These are phyloP conservation scores for Drosophila gaucha DNA, from an alignment of 2,888 invertebrate genomes.

Conservation along the genomic window DNA sequence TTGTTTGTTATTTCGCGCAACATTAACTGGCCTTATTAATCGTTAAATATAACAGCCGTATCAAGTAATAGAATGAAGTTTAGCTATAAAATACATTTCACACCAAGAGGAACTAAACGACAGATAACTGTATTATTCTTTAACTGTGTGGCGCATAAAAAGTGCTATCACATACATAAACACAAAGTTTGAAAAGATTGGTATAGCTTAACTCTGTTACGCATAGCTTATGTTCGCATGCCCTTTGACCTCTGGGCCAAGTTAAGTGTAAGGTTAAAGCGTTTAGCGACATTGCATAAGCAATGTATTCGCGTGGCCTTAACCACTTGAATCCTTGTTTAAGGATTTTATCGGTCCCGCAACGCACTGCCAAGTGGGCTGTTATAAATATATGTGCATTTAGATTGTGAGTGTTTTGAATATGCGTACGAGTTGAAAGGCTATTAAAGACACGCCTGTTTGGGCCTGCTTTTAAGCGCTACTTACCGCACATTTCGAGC, in stretches of 20 bases:
- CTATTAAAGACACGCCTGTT: slow-evolving; percentile 61
- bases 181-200: slow-evolving; percentile 2
- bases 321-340: slow-evolving; percentile 45
- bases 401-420: slow-evolving; percentile 56
- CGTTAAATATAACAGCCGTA: slow-evolving; percentile 42
- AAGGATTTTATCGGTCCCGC: slow-evolving; percentile 73
- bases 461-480: slow-evolving; percentile 72
- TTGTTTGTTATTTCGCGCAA: slow-evolving; percentile 72
- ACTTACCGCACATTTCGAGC: slow-evolving; percentile 51
- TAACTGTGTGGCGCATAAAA: neutral
- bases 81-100: slow-evolving; percentile 2
- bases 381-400: slow-evolving; percentile 63
- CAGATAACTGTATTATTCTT: neutral
- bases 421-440: slow-evolving; percentile 51
- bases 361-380: slow-evolving; percentile 68
- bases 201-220: slow-evolving; percentile 1
- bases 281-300: slow-evolving; percentile 51
- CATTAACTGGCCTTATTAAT: slow-evolving; percentile 77
- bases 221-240: slow-evolving; percentile 25
- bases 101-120: neutral
- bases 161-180: neutral
- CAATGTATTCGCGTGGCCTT: slow-evolving; percentile 14
- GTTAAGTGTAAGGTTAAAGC: slow-evolving; percentile 45
- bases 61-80: neutral
- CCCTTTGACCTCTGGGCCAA: slow-evolving; percentile 15